Evolutionary conservation across 2,888 invertebrate genomes (phyloP).

Genomic region (Synanthedon vespiformis): DNA sequence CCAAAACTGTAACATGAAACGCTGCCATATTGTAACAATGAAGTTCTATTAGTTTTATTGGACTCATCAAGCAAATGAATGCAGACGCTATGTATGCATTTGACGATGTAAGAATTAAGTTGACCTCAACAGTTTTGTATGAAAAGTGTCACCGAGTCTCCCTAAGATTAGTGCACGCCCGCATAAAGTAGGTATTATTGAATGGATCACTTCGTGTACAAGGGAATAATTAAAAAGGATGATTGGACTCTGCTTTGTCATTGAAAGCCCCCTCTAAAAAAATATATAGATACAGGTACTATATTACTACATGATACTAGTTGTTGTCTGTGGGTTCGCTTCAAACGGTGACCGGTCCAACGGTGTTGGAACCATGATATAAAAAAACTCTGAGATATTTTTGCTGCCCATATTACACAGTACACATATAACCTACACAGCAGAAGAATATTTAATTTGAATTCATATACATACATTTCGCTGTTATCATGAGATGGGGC

Average conservation of each 20-base stretch:
- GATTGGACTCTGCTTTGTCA: conserved; percentile 23
- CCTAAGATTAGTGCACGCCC: conserved; percentile 51
- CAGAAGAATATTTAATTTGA: too few species aligned
- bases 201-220: conserved; percentile 36
- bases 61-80: conserved; percentile 43
- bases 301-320: too few species aligned
- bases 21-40: conserved; percentile 25
- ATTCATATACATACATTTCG: too few species aligned
- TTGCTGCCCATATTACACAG: too few species aligned
- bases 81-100: conserved; percentile 33
- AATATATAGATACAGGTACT: too few species aligned
- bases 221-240: conserved; percentile 31
- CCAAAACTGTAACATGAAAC: conserved; percentile 14
- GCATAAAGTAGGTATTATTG: conserved; percentile 65
- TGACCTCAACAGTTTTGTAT: conserved; percentile 53
- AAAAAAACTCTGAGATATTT: too few species aligned
- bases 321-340: too few species aligned
- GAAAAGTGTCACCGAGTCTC: conserved; percentile 49
- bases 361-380: too few species aligned
- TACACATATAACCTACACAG: too few species aligned
- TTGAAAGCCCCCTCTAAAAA: neutral
- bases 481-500: too few species aligned
- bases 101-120: conserved; percentile 49
- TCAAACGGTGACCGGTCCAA: too few species aligned
- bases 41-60: conserved; percentile 52